Evolutionary conservation across 2,797 vertebrate species (phyloP).

Genomic region (Erithacus rubecula): DNA sequence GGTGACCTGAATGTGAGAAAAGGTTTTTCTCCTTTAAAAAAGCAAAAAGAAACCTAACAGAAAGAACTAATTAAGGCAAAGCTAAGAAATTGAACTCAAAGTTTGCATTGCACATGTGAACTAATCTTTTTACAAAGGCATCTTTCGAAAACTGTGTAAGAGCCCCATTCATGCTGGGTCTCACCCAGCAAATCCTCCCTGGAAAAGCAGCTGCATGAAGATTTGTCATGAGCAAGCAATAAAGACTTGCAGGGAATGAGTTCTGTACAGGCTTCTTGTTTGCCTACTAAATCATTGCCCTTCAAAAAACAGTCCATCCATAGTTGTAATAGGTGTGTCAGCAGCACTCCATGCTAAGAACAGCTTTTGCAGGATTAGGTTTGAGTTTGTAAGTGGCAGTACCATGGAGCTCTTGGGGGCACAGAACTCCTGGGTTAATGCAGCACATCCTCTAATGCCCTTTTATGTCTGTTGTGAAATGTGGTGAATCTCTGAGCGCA

Average conservation of each 20-base stretch:
- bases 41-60: neutral
- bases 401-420: neutral
- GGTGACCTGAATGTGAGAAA: conserved; percentile 35
- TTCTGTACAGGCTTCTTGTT: conserved; percentile 20
- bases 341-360: neutral
- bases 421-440: conserved; percentile 18
- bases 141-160: conserved; percentile 23
- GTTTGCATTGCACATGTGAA: conserved; percentile 61
- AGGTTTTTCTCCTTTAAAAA: neutral
- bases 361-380: conserved; percentile 23
- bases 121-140: conserved; percentile 61
- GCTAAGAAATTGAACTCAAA: conserved; percentile 45
- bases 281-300: conserved; percentile 1
- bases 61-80: conserved; percentile 68
- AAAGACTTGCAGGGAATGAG: conserved; percentile 38
- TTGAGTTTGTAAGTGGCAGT: neutral
- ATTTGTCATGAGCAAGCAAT: conserved; percentile 43
- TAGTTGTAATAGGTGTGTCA: conserved; percentile 1
- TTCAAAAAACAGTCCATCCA: neutral
- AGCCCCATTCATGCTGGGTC: neutral
- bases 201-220: conserved; percentile 17
- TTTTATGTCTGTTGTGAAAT: neutral
- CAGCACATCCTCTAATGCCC: neutral
- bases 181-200: conserved; percentile 43
- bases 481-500: neutral